A percentile compares a stretch with the other conserved stretches of the same genome.
Conservation (phyloP, 2,113 vertebrate species). For the Semnopithecus entellus region DNA sequence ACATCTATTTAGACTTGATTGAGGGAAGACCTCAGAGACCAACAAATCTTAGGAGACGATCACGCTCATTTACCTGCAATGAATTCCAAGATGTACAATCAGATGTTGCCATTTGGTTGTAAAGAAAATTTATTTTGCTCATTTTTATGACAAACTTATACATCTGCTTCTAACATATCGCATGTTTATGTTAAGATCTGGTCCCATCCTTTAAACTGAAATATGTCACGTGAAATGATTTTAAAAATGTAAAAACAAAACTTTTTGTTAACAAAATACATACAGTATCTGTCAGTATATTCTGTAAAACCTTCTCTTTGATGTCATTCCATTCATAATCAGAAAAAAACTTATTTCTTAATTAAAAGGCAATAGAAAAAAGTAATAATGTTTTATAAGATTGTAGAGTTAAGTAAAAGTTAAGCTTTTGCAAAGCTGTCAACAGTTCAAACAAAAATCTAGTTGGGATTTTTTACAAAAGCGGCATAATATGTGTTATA, state of each 20-base stretch:
- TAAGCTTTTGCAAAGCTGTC: not conserved
- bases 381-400: not conserved
- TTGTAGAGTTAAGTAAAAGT: not conserved
- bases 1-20: slow-evolving; percentile 88
- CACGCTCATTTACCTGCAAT: slow-evolving; percentile 92
- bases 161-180: not conserved
- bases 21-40: slow-evolving; percentile 81
- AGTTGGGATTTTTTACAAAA: not conserved
- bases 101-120: slow-evolving; percentile 84
- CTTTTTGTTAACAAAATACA: not conserved
- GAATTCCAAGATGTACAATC: slow-evolving; percentile 87
- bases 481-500: too few relatives aligned
- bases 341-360: not conserved
- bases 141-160: not conserved
- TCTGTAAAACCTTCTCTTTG: not conserved
- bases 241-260: not conserved
- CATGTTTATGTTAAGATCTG: not conserved
- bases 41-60: slow-evolving; percentile 89
- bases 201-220: not conserved
- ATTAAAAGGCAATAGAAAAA: not conserved
- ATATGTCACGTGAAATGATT: not conserved
- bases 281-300: not conserved
- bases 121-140: not conserved
- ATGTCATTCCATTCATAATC: not conserved
- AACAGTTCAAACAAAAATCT: not conserved